phyloP scores from a whole-genome alignment of 2,888 invertebrate genomes.

The Endomychus coccineus region DNA sequence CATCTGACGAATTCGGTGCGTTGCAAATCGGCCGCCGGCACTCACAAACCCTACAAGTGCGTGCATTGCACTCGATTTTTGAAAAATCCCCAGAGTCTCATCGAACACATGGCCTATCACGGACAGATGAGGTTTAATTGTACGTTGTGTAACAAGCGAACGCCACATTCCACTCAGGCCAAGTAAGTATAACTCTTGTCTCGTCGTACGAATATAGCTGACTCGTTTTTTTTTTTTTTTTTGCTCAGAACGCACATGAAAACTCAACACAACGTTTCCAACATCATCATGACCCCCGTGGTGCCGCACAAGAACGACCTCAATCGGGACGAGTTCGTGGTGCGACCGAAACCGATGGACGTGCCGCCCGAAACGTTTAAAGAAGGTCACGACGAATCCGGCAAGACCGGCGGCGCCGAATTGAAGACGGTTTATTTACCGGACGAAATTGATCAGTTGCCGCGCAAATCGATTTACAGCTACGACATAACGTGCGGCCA shows the following conservation, averaged over 20 bases:
- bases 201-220: too few relatives aligned
- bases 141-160: slow-evolving; percentile 47
- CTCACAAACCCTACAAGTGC: slow-evolving; percentile 43
- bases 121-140: slow-evolving; percentile 53
- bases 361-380: slow-evolving; percentile 7
- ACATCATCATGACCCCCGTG: slow-evolving; percentile 43
- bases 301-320: slow-evolving; percentile 44
- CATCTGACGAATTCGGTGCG: slow-evolving; percentile 36
- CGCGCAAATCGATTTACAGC: slow-evolving; percentile 57
- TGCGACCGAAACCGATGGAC: slow-evolving; percentile 37
- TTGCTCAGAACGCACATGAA: slow-evolving; percentile 47
- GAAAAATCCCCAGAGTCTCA: slow-evolving; percentile 42
- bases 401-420: slow-evolving; percentile 16
- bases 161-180: slow-evolving; percentile 29
- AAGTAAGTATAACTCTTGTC: slow-evolving; percentile 33
- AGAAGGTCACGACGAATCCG: slow-evolving; percentile 7
- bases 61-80: slow-evolving; percentile 47
- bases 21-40: slow-evolving; percentile 18
- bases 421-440: slow-evolving; percentile 45
- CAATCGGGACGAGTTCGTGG: slow-evolving; percentile 46
- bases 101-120: slow-evolving; percentile 55
- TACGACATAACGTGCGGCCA: slow-evolving; percentile 55
- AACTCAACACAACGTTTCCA: slow-evolving; percentile 44
- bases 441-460: slow-evolving; percentile 56
- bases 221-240: slow-evolving; percentile 3